Evolutionary conservation across 1,140 invertebrate species (phyloP), one percentile per base, ranked within the genome.

Genomic region (Calliopsis andreniformis): DNA sequence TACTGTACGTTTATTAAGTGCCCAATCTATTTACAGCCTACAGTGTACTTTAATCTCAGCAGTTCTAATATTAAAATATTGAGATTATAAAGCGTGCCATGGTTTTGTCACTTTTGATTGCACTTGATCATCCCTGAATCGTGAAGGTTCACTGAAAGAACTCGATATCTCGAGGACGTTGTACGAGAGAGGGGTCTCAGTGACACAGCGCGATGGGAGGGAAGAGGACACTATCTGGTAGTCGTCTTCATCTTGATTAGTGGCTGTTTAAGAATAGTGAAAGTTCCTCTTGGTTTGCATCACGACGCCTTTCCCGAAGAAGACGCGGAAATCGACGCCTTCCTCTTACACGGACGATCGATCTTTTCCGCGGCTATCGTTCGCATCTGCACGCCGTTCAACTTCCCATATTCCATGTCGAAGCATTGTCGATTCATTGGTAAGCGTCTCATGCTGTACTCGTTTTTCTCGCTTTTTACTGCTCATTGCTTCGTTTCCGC

Each of bases 271-370:
- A 75, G 62, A 67, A 75, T 49, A 75, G 71, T 75, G 71, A 75
- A 75, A 75, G 71, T 75, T 75, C 51, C 69, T 51, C 56, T n/a
- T 14, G 18, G 23, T 30, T 75, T 75, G 62, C 71, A 51, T 75
- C 71, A 75, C 51, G 63, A 53, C 51, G 51, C 71, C 71, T 75
- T 75, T 75, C 71, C 62, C 62, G 51, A 75, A 75, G 71, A 67
- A 45, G 71, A 75, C 62, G 63, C 71, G 71, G 71, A 75, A 75
- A 75, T 75, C 51, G 62, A 58, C 63, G 62, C 71, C 71, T 75
- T 75, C 71, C 71, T 75, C 63, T 75, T 75, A 39, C 51, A 75
- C 51, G 63, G 71, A 42, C 51, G 51, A 75, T 75, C 51, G 42
- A 75, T 75, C 71, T 66, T 67, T 75, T 75, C 71, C 51, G 20